Evolutionary conservation across 2,113 vertebrate species (phyloP).

Genomic region (Heterotilapia buettikoferi): DNA sequence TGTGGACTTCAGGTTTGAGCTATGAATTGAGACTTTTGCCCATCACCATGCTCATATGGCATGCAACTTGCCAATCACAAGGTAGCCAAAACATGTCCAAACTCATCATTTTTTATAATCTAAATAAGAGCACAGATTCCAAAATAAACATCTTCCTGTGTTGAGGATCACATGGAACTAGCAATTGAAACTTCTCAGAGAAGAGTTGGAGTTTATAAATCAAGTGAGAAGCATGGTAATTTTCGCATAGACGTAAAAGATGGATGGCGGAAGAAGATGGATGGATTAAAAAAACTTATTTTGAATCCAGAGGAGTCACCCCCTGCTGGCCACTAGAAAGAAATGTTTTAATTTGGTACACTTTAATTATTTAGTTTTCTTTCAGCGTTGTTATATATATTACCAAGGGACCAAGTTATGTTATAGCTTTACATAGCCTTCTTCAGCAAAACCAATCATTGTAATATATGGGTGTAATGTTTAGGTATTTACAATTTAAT

Average conservation of each 20-base stretch:
- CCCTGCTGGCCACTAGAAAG: neutral
- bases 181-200: neutral
- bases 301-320: neutral
- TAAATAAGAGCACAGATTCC: neutral
- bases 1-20: neutral
- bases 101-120: neutral
- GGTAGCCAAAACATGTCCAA: neutral
- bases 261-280: neutral
- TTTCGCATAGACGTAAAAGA: neutral
- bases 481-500: neutral
- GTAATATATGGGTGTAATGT: neutral
- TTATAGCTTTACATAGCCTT: neutral
- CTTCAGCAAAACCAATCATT: neutral
- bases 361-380: neutral
- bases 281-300: neutral
- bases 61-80: neutral
- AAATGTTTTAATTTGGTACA: neutral
- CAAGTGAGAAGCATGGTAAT: neutral
- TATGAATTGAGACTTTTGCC: neutral
- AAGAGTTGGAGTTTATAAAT: neutral
- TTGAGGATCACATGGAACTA: neutral
- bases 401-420: neutral
- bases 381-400: neutral
- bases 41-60: neutral
- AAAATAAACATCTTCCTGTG: neutral